Conservation (phyloP, 2,113 vertebrate species). For the Diadophis punctatus region DNA sequence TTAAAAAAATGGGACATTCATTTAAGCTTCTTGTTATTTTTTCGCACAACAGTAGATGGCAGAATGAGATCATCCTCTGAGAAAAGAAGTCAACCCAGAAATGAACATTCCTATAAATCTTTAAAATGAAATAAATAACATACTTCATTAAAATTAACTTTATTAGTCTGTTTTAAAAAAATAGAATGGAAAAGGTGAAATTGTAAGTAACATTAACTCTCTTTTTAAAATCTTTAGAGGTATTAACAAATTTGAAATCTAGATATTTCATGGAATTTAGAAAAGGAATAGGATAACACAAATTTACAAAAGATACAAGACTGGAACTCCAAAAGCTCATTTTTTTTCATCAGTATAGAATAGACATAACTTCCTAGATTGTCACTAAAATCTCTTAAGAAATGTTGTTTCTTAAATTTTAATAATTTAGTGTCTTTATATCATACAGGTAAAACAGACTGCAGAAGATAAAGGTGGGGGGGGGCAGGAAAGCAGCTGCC, state of each 20-base stretch:
- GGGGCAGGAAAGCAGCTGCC: constrained; percentile 10
- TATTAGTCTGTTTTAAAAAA: constrained; percentile 12
- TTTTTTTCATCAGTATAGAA: too few relatives aligned
- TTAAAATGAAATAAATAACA: constrained; percentile 3
- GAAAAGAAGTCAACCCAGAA: not conserved
- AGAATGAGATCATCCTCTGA: constrained; percentile 54
- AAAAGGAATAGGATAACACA: constrained; percentile 9
- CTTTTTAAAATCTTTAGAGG: not conserved
- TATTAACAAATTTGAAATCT: constrained; percentile 27
- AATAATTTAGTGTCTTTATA: constrained; percentile 26
- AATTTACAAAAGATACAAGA: constrained; percentile 35
- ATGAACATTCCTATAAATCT: not conserved
- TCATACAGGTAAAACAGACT: constrained; percentile 16
- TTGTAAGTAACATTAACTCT: not conserved
- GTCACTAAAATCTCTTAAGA: constrained; percentile 46
- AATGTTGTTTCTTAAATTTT: constrained; percentile 40
- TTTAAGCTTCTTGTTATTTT: not conserved
- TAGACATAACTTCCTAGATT: not conserved
- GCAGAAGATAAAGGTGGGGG: not conserved
- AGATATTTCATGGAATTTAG: constrained; percentile 30
- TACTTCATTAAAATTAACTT: constrained; percentile 9
- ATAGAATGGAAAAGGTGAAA: constrained; percentile 11
- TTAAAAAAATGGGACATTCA: not conserved
- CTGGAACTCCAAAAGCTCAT: not conserved
- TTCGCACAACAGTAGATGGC: constrained; percentile 55